Evolutionary conservation across 2,888 invertebrate genomes (phyloP), one percentile per base, ranked within the genome.

Genomic region (Athalia cordata): DNA sequence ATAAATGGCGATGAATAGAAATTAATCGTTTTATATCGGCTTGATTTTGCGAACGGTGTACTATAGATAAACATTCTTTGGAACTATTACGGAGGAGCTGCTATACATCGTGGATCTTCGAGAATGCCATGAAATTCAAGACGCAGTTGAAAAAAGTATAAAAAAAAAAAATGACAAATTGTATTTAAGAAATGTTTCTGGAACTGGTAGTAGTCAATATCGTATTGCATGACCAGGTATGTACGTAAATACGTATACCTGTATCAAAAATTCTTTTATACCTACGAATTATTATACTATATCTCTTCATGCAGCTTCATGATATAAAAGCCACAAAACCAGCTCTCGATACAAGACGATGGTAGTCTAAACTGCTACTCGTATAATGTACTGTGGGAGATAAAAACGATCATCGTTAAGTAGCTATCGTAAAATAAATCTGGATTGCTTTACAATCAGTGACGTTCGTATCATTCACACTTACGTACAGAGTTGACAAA

Each of bases 381-480:
- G 29, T 29, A 29, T 7, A 13, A 52, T 52, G 11, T 9, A 52
- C 15, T 43, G n/a, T 43, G 4, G 5, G 11, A 64, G 43, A 5
- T 29, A 6, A 29, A 64, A 15, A 43, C 6, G 5, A n/a, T 45
- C 45, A 52, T 68, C 68, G 52, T 43, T 68, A 55, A 68, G 68
- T 68, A 68, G 52, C 68, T 13, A 55, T 72, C 72, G 15, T 72
- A 72, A 72, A 72, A 72, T 72, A 47, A 59, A 72, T 72, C 72
- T 72, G 57, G 72, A 72, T 59, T 72, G 13, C 59, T 72, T 59
- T n/a, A 59, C 57, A 59, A 59, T 72, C 72, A 72, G 5, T 57
- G 59, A 47, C 43, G 57, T 13, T 11, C 7, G 59, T 13, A 43
- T 7, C 6, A 6, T n/a, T n/a, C 13, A 61, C 13, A n/a, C 11